Base-by-base conservation (phyloP, 2,113 vertebrate genomes). In the Crotalus viridis region DNA sequence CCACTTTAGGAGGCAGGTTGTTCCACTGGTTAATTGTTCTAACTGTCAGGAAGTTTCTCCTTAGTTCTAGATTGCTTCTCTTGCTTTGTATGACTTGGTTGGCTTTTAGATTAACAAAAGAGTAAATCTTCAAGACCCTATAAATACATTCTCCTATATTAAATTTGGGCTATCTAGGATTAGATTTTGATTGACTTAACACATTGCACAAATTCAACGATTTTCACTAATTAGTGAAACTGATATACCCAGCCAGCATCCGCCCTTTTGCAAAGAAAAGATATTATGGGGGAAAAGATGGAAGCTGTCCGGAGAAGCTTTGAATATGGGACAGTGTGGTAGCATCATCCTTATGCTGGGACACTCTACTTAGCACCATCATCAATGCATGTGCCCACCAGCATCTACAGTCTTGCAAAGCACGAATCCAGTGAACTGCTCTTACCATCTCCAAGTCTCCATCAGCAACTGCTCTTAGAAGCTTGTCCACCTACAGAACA, bases 381-480 rank as follows among this genome's bases (percentile, higher is more conserved):
- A 33, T 89, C 88, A 48, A 15, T 28, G 33, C 6, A 39, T 39
- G 28, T 5, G 13, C 89, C 81, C 28, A 91, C 54, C 86, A 15
- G 88, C 93, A 51, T 0, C 91, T 69, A 26, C 61, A 90, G 48
- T 46, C 21, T 52, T 81, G 91, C 3, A 94, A 91, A 6, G 5
- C 91, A 28, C 9, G 89, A 85, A 91, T 85, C 22, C 59, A 3
- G 24, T 91, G 57, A 86, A 43, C 57, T 89, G 0, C 22, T 96
- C 98, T 98, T 96, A 99, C 99, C 99, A 99, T 99, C 97, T 99
- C 98, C 90, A 99, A 96, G 87, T 99, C 99, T 5, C 98, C 98
- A 91, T 99, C 99, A 33, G 99, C 99, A 89, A 99, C 98, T 0
- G 99, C 99, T 94, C 99, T 98, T 92, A 99, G 96, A 94, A 99